A percentile compares a stretch with the other conserved stretches of the same genome.
Evolutionary conservation across 2,888 invertebrate species (phyloP).

Genomic region (Diogma glabrata): DNA sequence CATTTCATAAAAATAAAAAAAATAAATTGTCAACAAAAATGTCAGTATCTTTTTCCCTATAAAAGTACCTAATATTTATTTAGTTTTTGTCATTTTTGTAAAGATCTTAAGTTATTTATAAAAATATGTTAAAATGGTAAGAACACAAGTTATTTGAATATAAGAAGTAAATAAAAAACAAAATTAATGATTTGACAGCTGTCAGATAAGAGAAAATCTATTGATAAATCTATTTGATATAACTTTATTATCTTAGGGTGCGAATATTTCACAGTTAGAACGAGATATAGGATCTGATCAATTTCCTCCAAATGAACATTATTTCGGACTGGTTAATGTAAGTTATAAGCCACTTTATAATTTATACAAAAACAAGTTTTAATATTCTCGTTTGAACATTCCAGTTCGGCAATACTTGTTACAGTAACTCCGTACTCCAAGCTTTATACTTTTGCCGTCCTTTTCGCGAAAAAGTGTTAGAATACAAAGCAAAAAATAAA

Average conservation of each 20-base stretch:
- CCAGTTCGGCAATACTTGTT: constrained; percentile 99
- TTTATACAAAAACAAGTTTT: not conserved
- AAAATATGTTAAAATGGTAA: constrained; percentile 4
- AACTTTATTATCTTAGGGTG: constrained; percentile 66
- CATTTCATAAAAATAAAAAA: too few species aligned
- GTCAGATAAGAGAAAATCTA: too few species aligned
- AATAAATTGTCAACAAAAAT: constrained; percentile 6
- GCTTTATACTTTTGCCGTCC: constrained; percentile 99
- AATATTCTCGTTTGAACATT: constrained; percentile 29
- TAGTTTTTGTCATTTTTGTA: too few species aligned
- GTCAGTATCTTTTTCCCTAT: constrained; percentile 1
- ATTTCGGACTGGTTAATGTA: constrained; percentile 98
- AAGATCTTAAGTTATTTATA: too few species aligned
- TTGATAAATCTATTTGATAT: too few species aligned
- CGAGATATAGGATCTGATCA: constrained; percentile 98
- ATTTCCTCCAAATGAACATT: constrained; percentile 97
- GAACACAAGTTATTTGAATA: too few species aligned
- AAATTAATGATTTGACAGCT: constrained; percentile 4
- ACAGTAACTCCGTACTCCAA: constrained; percentile 98
- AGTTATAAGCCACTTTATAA: constrained; percentile 37
- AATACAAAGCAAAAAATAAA: constrained; percentile 94
- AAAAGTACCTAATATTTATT: too few species aligned
- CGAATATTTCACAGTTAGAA: constrained; percentile 98
- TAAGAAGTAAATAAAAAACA: too few species aligned
- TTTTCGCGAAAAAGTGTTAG: constrained; percentile 95